Base-by-base conservation (phyloP, 2,113 vertebrate species). In the Tiliqua scincoides region DNA sequence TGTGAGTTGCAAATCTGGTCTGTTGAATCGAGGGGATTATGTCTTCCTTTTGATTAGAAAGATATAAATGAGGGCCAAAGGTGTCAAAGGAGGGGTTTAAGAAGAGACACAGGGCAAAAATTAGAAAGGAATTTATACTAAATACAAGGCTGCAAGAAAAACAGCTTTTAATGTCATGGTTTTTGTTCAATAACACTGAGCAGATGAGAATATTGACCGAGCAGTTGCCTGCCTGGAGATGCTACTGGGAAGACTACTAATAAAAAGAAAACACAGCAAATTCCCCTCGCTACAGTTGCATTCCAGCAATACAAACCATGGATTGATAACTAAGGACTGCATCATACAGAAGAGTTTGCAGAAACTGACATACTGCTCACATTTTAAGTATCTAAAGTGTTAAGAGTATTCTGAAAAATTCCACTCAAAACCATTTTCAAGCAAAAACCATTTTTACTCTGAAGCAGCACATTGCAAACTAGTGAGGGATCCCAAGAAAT, bases 151-250 rank as follows among this genome's bases (percentile, higher is more conserved):
- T 57, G 6, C 30, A 67, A 9, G 62, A 2, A 20, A 20, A 63
- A 63, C 21, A n/a, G 17, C 10, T 67, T 67, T 67, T 3, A 67
- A n/a, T 27, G 30, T 25, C 63, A 30, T 14, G 8, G 9, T n/a
- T 67, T 67, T 67, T 1, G 0, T 1, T 15, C 25, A 0, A 10
- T 48, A 40, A 4, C 11, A 5, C 18, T 6, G 32, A 4, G 18
- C 32, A 11, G 68, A 25, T 21, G 25, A 63, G 20, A 63, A 23
- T 14, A 10, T 8, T 67, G 63, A 67, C 25, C n/a, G 63, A n/a
- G 27, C 63, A 67, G 4, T 17, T 17, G 15, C 54, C 54, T 57
- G 54, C 54, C 54, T 57, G 54, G 54, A 17, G 12, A 6, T 57
- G 54, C 54, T 57, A 57, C 54, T 17, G 10, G 12, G 12, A 57